Evolutionary conservation across 37 sponge, comb jelly and placozoan species (phyloP).

Genomic region (Petrosia ficiformis): DNA sequence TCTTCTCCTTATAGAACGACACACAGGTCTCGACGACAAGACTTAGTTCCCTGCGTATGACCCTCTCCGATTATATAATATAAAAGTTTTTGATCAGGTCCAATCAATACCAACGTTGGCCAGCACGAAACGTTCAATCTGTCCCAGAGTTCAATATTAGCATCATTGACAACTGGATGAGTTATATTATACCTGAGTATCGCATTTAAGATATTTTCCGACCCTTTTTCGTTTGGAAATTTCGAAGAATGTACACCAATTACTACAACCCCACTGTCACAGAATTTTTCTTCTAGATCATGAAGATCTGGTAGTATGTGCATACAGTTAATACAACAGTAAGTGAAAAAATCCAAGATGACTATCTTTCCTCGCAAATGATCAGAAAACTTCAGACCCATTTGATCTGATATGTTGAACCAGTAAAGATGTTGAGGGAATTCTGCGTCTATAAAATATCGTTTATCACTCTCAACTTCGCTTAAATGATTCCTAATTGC

Average conservation of each 20-base stretch:
- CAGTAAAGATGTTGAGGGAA: slow-evolving; percentile 35
- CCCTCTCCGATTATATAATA: slow-evolving; percentile 80
- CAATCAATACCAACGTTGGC: slow-evolving; percentile 87
- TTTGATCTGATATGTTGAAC: slow-evolving; percentile 43
- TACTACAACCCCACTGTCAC: slow-evolving; percentile 52
- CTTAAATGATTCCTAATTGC: slow-evolving; percentile 28
- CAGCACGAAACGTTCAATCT: slow-evolving; percentile 77
- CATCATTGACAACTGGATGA: slow-evolving; percentile 92
- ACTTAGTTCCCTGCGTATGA: slow-evolving; percentile 39
- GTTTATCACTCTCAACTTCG: slow-evolving; percentile 35
- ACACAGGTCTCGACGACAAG: slow-evolving; percentile 50
- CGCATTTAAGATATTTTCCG: slow-evolving; percentile 74
- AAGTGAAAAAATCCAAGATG: slow-evolving; percentile 95
- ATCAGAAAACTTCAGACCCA: slow-evolving; percentile 20
- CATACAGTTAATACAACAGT: slow-evolving; percentile 97
- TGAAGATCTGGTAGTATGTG: slow-evolving; percentile 86
- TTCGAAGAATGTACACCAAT: slow-evolving; percentile 95
- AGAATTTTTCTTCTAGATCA: slow-evolving; percentile 38
- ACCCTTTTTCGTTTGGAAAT: slow-evolving; percentile 81
- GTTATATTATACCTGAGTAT: slow-evolving; percentile 67
- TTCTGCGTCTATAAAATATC: slow-evolving; percentile 34
- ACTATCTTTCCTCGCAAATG: slow-evolving; percentile 77
- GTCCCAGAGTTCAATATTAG: slow-evolving; percentile 70
- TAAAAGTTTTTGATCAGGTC: slow-evolving; percentile 50
- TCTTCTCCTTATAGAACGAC: slow-evolving; percentile 40